These are phyloP conservation scores for Caenorhabditis plicata DNA, from an alignment of 2,888 invertebrate species.

Conservation along the genomic window DNA sequence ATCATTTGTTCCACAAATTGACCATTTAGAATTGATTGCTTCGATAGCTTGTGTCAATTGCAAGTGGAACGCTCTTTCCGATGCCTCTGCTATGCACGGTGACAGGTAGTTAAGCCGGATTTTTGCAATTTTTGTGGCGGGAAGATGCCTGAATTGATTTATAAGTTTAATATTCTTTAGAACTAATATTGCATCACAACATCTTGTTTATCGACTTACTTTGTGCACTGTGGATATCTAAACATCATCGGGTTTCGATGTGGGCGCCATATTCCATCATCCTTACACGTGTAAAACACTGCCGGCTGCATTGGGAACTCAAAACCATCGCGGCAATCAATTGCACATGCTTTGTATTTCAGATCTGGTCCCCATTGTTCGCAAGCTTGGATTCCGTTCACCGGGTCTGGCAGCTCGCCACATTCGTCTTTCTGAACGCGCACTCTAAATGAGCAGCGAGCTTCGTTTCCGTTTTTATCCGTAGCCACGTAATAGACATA, in stretches of 20 bases:
- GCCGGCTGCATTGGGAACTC: conserved; percentile 88
- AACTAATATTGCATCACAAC: too few species aligned
- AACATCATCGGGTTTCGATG: conserved; percentile 44
- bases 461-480: conserved; percentile 57
- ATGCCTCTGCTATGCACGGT: conserved; percentile 90
- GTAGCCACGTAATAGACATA: conserved; percentile 63
- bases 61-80: conserved; percentile 71
- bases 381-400: conserved; percentile 87
- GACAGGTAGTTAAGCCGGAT: conserved; percentile 92
- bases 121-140: conserved; percentile 91
- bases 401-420: conserved; percentile 82
- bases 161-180: conserved; percentile 18
- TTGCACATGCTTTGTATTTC: conserved; percentile 77
- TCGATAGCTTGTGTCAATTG: conserved; percentile 86
- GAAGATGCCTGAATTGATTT: conserved; percentile 78
- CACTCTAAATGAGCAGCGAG: conserved; percentile 63
- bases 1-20: conserved; percentile 79
- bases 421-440: conserved; percentile 81
- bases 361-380: conserved; percentile 95
- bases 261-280: conserved; percentile 95
- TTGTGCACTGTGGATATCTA: conserved; percentile 65
- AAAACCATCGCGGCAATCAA: conserved; percentile 65
- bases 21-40: conserved; percentile 89
- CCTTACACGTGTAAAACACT: conserved; percentile 94
- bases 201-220: conserved; percentile 50